Evolutionary conservation across 2,888 invertebrate species (phyloP), one percentile per base, ranked within the genome.

Genomic region (Sicus ferrugineus): DNA sequence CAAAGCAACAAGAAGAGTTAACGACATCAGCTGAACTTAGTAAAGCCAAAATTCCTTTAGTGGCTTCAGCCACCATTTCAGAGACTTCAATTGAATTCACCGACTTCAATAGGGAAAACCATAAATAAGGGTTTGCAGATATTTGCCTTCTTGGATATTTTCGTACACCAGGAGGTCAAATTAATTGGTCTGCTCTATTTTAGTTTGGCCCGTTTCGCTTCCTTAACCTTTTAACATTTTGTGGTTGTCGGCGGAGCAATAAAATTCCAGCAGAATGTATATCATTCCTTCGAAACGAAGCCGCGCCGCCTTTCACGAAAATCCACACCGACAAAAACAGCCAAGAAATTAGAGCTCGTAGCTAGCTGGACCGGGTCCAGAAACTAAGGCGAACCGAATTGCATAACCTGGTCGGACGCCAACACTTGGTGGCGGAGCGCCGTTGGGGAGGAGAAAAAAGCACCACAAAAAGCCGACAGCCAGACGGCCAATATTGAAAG

Each of bases 291-390:
- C 50, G 16, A 14, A 26, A 23, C 19, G 2, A 2, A 7, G 11
- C 19, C 19, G 6, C 4, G 23, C 16, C 50, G 64, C 64, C 64
- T 64, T 31, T 64, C 48, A 50, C 64, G 31, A 48, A 63, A 64
- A 64, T 31, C 2, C 9, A 31, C 48, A 46, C n/a, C 46, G 28
- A 31, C 50, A 64, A 63, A 42, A 63, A 50, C 30, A 64, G 19
- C 34, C 19, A 64, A 64, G 19, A 31, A 50, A 63, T 62, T 62
- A 21, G 14, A n/a, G 61, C 11, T 50, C 21, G 64, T 9, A 42
- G 34, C 34, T 19, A 31, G 38, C 56, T 30, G 66, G 58, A 58
- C 66, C 46, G 56, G 66, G 66, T 66, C 66, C 66, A 66, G 58
- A 66, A 54, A 64, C 6, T 19, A 64, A 38, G 38, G 26, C 28